Conservation (phyloP, 2,888 invertebrate species). For the Autographa gamma region DNA sequence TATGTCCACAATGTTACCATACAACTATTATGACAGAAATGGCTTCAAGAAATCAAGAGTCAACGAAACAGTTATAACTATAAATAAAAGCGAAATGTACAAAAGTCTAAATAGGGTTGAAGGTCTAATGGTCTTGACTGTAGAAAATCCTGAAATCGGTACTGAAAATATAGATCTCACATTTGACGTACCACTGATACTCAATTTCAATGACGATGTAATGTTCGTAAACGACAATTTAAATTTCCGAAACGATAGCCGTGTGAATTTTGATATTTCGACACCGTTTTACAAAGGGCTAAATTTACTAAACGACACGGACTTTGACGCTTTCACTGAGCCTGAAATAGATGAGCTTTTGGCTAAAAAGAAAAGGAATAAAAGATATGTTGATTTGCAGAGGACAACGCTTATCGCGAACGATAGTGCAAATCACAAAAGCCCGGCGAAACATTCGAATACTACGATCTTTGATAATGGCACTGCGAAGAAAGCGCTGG, state of each 20-base stretch:
- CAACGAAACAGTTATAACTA: conserved; percentile 7
- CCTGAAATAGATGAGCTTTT: neutral
- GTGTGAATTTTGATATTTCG: neutral
- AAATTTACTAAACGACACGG: neutral
- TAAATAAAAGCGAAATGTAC: conserved; percentile 22
- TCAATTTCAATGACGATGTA: conserved; percentile 26
- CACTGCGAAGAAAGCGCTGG: neutral
- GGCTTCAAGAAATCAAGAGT: neutral
- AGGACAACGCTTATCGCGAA: neutral
- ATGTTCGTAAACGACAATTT: conserved; percentile 11
- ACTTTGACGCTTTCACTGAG: neutral
- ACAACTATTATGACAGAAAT: neutral
- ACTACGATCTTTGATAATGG: neutral
- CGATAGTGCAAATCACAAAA: neutral
- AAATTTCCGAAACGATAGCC: neutral
- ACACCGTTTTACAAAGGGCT: neutral
- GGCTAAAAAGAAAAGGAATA: conserved; percentile 3
- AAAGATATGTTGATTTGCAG: conserved; percentile 7
- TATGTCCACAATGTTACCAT: no score
- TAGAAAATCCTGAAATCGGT: conserved; percentile 27
- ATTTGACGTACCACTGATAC: conserved; percentile 37
- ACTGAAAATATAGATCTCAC: conserved; percentile 24
- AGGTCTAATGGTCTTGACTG: conserved; percentile 34
- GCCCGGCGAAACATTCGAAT: neutral
- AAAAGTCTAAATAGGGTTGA: neutral